Base-by-base conservation (phyloP, 2,797 vertebrate species). In the Podarcis siculus region DNA sequence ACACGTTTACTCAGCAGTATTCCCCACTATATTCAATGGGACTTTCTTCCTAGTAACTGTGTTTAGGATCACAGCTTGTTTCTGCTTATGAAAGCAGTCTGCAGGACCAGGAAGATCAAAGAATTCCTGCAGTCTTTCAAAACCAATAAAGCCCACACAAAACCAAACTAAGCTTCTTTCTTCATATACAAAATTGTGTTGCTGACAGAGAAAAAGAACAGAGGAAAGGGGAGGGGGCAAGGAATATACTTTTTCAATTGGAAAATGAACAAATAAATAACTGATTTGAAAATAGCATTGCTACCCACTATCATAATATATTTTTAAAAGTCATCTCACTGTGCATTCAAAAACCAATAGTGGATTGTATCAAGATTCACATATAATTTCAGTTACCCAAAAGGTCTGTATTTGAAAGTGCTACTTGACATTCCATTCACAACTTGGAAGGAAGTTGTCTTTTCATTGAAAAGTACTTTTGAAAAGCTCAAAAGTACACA, bases 341-440 rank as follows among this genome's bases (percentile, higher is more conserved):
- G 32, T 37, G 91, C 10, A 83, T 67, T 92, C 27, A 0, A 71
- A 90, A 92, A 84, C 71, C 93, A 95, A 93, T 88, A 93, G 89
- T 87, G 90, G 83, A 15, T 87, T 79, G 61, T 87, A 85, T 86
- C 87, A 93, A 77, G 80, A 80, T 87, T 81, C 71, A 10, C 86
- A 87, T 85, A 93, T 91, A 90, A 93, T 89, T 94, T 95, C 79
- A 92, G 89, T 88, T 91, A 91, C 89, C 92, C 91, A 81, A 95
- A 95, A 82, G 72, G 30, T 76, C 90, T 90, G 91, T 90, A 94
- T 95, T 93, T 94, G 90, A 94, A 95, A 90, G 78, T 58, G 71
- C 91, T 93, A 91, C 88, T 95, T 94, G 92, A 91, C 90, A 95
- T 95, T 95, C 93, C 91, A 90, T 91, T 94, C 91, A 94, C 91